A percentile compares a stretch with the other conserved stretches of the same genome.
Evolutionary conservation across 2,797 vertebrate species (phyloP).

Genomic region (Heliangelus exortis): DNA sequence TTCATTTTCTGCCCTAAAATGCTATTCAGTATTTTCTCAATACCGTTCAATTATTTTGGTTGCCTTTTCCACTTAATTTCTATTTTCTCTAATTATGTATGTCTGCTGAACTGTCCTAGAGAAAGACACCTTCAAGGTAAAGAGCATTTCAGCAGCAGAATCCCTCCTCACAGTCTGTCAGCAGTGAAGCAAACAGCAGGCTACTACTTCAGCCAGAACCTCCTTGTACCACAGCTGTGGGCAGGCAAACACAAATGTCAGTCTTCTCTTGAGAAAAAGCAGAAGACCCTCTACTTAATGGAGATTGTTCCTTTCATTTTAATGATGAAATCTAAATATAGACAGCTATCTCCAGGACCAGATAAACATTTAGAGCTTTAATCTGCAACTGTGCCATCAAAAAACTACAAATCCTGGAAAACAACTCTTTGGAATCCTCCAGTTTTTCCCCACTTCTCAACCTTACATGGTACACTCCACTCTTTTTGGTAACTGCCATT

Average conservation of each 20-base stretch:
- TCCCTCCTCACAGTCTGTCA: neutral
- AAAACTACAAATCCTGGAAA: neutral
- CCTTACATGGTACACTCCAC: neutral
- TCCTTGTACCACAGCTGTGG: neutral
- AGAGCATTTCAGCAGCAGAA: neutral
- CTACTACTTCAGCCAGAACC: neutral
- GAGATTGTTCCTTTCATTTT: neutral
- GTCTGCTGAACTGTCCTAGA: neutral
- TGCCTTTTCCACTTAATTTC: neutral
- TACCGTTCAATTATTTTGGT: neutral
- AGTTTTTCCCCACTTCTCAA: neutral
- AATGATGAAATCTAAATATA: neutral
- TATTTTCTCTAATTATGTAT: neutral
- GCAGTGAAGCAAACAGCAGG: neutral
- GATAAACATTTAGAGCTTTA: neutral
- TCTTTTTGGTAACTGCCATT: neutral
- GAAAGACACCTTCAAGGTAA: slow-evolving; percentile 1
- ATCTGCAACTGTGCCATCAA: neutral
- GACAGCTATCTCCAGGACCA: neutral
- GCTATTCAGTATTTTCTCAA: neutral
- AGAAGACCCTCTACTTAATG: neutral
- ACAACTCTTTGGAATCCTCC: neutral
- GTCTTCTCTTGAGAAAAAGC: neutral
- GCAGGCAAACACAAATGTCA: neutral
- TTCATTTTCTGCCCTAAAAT: neutral